A percentile compares a stretch with the other conserved stretches of the same genome.
These are phyloP conservation scores for Lepidocyrtinus sp. DNA, from an alignment of 2,888 invertebrate genomes.

Conservation along the genomic window DNA sequence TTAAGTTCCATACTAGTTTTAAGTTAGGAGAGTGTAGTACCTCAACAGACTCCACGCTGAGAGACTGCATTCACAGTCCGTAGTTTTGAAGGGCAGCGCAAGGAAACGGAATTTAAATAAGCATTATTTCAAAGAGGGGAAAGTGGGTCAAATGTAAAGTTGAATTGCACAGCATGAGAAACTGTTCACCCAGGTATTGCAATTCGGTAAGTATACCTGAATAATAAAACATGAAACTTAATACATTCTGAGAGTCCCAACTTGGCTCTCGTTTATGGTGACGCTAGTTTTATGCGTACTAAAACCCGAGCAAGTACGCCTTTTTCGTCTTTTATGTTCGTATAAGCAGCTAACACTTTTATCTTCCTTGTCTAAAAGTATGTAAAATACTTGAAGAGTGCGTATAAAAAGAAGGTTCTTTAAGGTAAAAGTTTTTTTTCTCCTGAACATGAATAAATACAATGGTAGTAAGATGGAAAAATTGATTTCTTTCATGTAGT, in stretches of 20 bases:
- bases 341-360: not conserved
- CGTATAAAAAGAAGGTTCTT: not conserved
- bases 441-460: not conserved
- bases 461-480: not conserved
- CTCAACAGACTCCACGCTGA: not conserved
- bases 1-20: not conserved
- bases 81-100: slow-evolving; percentile 7
- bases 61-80: slow-evolving; percentile 3
- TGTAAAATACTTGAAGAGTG: not conserved
- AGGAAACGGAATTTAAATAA: slow-evolving; percentile 8
- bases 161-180: slow-evolving; percentile 6
- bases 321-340: slow-evolving; percentile 3
- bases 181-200: not conserved
- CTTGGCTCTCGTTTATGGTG: slow-evolving; percentile 1
- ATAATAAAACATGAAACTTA: not conserved
- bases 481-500: not conserved
- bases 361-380: not conserved
- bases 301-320: not conserved
- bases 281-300: not conserved
- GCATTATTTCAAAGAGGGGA: not conserved
- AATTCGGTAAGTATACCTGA: not conserved
- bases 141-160: slow-evolving; percentile 14
- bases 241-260: too few relatives aligned
- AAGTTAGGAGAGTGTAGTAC: slow-evolving; percentile 15
- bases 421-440: not conserved